Evolutionary conservation across 2,113 vertebrate species (phyloP).

Genomic region (Aptenodytes forsteri): DNA sequence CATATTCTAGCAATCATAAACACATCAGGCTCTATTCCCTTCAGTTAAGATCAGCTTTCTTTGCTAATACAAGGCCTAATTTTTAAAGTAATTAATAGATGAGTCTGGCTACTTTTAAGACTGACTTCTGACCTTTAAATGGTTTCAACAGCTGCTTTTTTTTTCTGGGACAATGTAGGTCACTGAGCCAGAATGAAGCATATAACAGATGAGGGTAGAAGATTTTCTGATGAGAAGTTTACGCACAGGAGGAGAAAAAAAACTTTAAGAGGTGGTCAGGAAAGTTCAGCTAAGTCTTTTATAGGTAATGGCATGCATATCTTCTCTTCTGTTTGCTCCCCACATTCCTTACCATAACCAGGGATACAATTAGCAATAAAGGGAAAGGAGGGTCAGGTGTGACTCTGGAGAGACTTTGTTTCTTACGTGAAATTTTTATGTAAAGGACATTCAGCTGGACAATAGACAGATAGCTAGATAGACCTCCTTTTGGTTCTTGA

Average conservation of each 20-base stretch:
- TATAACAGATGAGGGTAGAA: not conserved
- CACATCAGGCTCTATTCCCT: not conserved
- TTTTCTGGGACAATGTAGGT: not conserved
- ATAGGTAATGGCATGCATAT: fast-evolving
- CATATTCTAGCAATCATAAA: not conserved
- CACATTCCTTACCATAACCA: not conserved
- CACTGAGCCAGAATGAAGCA: not conserved
- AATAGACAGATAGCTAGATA: not conserved
- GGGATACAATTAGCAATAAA: not conserved
- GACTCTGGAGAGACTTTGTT: not conserved
- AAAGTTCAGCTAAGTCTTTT: not conserved
- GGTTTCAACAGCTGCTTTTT: not conserved
- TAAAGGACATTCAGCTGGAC: not conserved
- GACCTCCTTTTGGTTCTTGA: not conserved
- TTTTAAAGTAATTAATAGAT: not conserved
- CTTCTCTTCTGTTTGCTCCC: not conserved
- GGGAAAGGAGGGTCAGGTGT: not conserved
- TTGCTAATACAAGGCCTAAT: not conserved
- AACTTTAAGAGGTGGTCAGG: fast-evolving
- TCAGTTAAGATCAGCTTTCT: not conserved
- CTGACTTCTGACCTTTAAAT: not conserved
- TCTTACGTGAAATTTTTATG: not conserved
- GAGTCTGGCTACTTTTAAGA: not conserved
- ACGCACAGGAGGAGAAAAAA: not conserved
- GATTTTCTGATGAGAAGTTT: not conserved